Conservation (phyloP, 2,113 vertebrate genomes). For the Ia io region DNA sequence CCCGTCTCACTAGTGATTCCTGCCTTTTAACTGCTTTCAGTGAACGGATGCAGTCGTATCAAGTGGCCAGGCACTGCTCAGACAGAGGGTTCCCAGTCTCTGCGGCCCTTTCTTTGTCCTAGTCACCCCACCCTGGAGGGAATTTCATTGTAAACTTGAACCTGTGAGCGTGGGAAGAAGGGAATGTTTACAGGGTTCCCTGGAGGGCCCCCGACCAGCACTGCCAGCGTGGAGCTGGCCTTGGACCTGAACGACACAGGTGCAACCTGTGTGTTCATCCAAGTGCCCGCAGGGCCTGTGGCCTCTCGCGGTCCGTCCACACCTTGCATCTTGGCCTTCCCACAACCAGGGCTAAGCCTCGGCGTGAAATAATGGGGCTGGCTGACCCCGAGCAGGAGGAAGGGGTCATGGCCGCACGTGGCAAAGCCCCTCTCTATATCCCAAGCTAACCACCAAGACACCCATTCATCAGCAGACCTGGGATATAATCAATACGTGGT, state of each 20-base stretch:
- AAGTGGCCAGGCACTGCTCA: neutral
- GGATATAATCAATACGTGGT: neutral
- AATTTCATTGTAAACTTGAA: neutral
- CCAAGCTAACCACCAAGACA: too few relatives aligned
- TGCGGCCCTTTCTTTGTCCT: neutral
- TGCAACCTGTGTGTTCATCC: too few relatives aligned
- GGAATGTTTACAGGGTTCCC: neutral
- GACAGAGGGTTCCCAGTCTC: neutral
- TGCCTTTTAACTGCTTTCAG: neutral
- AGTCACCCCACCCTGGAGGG: neutral
- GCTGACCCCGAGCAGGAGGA: neutral
- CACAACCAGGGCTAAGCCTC: neutral
- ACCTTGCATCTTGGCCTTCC: neutral
- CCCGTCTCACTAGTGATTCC: neutral
- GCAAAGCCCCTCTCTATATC: too few relatives aligned
- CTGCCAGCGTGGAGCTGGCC: neutral
- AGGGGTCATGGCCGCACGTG: neutral
- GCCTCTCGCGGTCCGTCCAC: neutral
- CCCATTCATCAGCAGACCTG: neutral
- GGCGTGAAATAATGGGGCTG: fast-evolving
- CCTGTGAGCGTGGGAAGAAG: neutral
- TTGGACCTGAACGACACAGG: neutral
- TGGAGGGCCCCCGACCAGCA: neutral
- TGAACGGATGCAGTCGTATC: neutral
- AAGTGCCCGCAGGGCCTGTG: neutral